Conservation (phyloP, 53 echinoderm and acorn worm genomes). For the Arbacia lixula region DNA sequence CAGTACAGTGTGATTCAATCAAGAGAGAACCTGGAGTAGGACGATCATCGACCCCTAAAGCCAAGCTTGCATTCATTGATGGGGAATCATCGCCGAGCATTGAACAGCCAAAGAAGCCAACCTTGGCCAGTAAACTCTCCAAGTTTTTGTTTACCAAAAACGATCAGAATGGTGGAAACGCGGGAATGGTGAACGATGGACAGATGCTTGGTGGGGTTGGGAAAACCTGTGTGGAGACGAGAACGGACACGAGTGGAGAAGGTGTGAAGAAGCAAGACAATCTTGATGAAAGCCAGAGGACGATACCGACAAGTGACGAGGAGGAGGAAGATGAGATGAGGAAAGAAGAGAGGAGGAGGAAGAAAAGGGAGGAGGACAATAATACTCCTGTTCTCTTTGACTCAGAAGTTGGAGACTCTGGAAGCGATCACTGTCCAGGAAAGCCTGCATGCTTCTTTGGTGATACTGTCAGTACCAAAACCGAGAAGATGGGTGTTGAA, state of each 20-base stretch:
- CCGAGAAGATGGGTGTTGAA: no score
- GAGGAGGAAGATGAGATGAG: background rate
- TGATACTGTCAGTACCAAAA: background rate
- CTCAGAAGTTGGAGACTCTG: slow-evolving; percentile 51
- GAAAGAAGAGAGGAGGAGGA: slow-evolving; percentile 2
- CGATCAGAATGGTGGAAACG: background rate
- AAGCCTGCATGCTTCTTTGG: background rate
- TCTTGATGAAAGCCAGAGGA: background rate
- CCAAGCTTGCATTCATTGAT: slow-evolving; percentile 56
- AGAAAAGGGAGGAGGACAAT: slow-evolving; percentile 39
- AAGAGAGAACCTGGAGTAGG: background rate
- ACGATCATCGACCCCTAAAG: slow-evolving; percentile 52
- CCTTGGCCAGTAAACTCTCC: slow-evolving; percentile 5
- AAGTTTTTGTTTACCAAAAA: slow-evolving; percentile 13
- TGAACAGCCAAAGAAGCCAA: background rate
- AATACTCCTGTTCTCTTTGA: slow-evolving; percentile 72
- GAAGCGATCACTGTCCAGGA: no score
- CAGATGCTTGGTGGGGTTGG: background rate
- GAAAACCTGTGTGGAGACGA: background rate
- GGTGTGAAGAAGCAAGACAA: background rate
- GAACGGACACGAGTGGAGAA: background rate
- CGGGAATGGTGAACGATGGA: background rate
- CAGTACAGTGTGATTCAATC: background rate
- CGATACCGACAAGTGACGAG: slow-evolving; percentile 23
- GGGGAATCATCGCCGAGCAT: background rate